Base-by-base conservation (phyloP, 2,797 vertebrate species). In the Astyanax mexicanus region DNA sequence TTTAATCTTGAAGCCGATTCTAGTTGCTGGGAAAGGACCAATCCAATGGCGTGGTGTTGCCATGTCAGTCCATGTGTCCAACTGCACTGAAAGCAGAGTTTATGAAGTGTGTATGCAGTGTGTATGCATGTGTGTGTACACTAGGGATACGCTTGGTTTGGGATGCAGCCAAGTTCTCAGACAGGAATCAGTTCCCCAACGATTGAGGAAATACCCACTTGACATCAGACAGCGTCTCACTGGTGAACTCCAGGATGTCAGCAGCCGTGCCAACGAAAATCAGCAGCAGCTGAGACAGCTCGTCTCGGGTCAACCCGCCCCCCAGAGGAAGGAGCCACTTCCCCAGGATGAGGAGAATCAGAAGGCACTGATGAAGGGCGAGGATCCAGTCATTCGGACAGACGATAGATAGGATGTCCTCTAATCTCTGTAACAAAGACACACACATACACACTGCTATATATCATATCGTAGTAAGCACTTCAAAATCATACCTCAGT, bases 241-340 rank as follows among this genome's bases (percentile, higher is more conserved):
- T 97, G 1, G 93, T 96, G 71, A 99, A 99, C 84, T 99, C 97
- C 4, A 99, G 90, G 81, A 96, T 97, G 80, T 99, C 97, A 32
- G 96, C 97, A 0, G 96, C 97, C 11, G 95, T 97, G 69, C 96
- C 96, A 40, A 98, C 96, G 76, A 98, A 98, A 83, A 94, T 95
- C 32, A 99, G 92, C 12, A 99, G 95, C 68, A 99, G 94, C 85
- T 98, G 95, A 4, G 97, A 97, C 29, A 98, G 88, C 3, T 98
- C 92, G 8, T 96, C 96, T 21, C 95, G 91, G 0, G 95, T 96
- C 83, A 98, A 92, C 51, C 95, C 95, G 0, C 89, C 91, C 19
- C 95, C 96, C 6, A 94, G 87, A 0, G 97, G 96, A 19, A 98
- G 95, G 61, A 98, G 93, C 97, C 97, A 99, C 84, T 95, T 96